phyloP scores from a whole-genome alignment of 1,140 invertebrate genomes.

The Bombyx mandarina region DNA sequence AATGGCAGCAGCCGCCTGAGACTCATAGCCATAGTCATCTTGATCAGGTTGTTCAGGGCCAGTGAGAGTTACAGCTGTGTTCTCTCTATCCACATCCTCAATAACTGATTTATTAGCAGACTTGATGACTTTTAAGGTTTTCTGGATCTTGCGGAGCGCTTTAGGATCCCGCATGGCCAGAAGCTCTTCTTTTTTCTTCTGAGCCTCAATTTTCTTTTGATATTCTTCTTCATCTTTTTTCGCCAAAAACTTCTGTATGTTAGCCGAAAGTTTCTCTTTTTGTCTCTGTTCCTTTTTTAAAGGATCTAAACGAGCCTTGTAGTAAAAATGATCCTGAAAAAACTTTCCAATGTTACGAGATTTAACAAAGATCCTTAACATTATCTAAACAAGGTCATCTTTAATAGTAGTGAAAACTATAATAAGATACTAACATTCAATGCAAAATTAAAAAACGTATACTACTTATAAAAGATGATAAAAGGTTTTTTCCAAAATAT shows the following conservation, averaged over 20 bases:
- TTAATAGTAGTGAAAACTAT: neutral
- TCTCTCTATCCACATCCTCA: constrained; percentile 82
- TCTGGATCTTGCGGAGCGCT: constrained; percentile 77
- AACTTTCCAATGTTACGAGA: neutral
- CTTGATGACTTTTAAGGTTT: constrained; percentile 82
- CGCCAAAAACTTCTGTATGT: constrained; percentile 87
- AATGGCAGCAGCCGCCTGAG: constrained; percentile 83
- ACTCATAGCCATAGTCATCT: constrained; percentile 91
- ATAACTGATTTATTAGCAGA: constrained; percentile 89
- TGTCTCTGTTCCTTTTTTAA: constrained; percentile 84
- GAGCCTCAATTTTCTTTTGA: constrained; percentile 75
- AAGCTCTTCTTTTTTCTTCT: constrained; percentile 76
- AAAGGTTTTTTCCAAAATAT: constrained; percentile 4
- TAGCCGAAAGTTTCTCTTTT: constrained; percentile 77
- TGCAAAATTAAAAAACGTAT: neutral
- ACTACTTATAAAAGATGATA: neutral
- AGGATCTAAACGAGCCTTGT: constrained; percentile 83
- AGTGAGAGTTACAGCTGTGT: constrained; percentile 81
- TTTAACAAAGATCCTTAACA: neutral
- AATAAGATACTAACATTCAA: neutral
- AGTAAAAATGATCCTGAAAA: constrained; percentile 70
- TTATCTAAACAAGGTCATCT: neutral
- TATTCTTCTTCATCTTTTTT: constrained; percentile 85
- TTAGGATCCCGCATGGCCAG: constrained; percentile 82
- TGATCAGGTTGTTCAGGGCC: constrained; percentile 86